Conservation (phyloP, 2,888 invertebrate species). For the Cryptophagus acutangulus region DNA sequence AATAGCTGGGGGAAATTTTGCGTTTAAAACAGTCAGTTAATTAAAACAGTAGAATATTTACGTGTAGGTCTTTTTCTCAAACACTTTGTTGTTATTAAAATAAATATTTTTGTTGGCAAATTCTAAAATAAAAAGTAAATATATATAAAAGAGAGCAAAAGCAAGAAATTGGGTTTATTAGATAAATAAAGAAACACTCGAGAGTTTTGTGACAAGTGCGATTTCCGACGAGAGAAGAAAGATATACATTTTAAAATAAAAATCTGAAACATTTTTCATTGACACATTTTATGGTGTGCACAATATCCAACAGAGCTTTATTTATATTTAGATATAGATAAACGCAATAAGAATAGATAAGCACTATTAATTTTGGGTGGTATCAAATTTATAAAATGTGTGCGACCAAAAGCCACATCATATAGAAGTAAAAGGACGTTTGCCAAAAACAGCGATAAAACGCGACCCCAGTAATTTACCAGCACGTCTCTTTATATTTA, state of each 20-base stretch:
- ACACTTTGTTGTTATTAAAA: too few relatives aligned
- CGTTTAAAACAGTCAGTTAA: not conserved
- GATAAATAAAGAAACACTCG: constrained; percentile 3
- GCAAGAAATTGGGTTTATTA: constrained; percentile 5
- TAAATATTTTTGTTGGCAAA: not conserved
- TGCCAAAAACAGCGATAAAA: too few relatives aligned
- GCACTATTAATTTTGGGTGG: too few relatives aligned
- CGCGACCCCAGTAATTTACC: constrained; percentile 11
- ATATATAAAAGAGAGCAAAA: constrained; percentile 2
- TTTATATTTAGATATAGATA: too few relatives aligned
- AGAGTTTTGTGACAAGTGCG: constrained; percentile 5
- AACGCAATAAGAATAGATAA: too few relatives aligned
- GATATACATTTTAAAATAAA: constrained; percentile 3
- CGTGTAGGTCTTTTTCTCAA: too few relatives aligned
- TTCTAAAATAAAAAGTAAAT: not conserved
- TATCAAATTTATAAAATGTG: too few relatives aligned
- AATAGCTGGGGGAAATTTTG: too few relatives aligned
- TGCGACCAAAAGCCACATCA: too few relatives aligned
- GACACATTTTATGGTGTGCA: too few relatives aligned
- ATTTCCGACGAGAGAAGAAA: constrained; percentile 4
- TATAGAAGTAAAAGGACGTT: too few relatives aligned
- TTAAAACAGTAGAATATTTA: not conserved
- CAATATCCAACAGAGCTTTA: too few relatives aligned
- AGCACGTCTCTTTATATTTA: constrained; percentile 9
- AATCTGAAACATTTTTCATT: constrained; percentile 2